These are phyloP conservation scores for Anguilla obscura DNA, from an alignment of 2,797 vertebrate genomes.

Conservation along the genomic window DNA sequence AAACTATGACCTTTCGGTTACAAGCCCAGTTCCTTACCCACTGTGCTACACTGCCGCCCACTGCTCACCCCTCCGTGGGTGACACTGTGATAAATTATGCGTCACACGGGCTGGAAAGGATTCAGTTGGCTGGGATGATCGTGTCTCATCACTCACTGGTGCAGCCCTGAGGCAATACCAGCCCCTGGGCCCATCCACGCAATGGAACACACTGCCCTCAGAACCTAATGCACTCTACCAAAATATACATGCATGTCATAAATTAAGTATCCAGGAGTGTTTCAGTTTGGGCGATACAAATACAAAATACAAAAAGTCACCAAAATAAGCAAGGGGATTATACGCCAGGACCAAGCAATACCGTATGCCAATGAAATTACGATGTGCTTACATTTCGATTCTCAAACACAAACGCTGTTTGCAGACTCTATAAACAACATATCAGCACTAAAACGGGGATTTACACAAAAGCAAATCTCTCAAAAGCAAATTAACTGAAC, in stretches of 20 bases:
- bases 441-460: not conserved
- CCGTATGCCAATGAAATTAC: not conserved
- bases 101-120: no score
- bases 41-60: no score
- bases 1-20: no score
- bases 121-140: no score
- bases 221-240: not conserved
- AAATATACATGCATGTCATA: not conserved
- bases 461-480: not conserved
- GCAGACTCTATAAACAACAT: not conserved
- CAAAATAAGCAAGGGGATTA: not conserved
- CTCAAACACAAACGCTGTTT: not conserved
- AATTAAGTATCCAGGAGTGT: not conserved
- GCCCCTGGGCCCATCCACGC: no score
- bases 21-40: no score
- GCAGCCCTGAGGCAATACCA: no score
- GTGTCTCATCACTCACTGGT: no score
- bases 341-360: not conserved
- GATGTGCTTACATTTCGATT: not conserved
- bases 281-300: not conserved
- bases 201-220: not conserved
- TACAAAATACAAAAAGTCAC: not conserved
- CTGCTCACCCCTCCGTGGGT: no score
- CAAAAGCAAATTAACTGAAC: not conserved
- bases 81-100: no score